These are phyloP conservation scores for Xiphophorus birchmanni DNA, from an alignment of 2,797 vertebrate species.

Conservation along the genomic window DNA sequence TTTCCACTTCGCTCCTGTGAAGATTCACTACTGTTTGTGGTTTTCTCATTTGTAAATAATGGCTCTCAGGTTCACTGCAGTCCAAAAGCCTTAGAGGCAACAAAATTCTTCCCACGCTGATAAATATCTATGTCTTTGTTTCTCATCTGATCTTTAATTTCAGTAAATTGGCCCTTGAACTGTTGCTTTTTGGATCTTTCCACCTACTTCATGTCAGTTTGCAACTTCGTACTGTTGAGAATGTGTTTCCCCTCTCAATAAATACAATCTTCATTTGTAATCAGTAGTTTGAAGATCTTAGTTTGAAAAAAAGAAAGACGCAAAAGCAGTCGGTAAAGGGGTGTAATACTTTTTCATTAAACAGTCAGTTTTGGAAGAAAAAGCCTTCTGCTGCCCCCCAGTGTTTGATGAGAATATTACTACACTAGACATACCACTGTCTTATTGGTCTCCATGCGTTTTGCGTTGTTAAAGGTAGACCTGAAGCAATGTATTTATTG, in stretches of 20 bases:
- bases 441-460: not conserved
- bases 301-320: not conserved
- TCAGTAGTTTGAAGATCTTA: not conserved
- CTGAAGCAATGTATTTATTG: not conserved
- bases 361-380: not conserved
- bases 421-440: not conserved
- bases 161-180: not conserved
- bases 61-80: not conserved
- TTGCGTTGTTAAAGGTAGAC: conserved; percentile 1
- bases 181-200: not conserved
- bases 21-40: not conserved
- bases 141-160: not conserved
- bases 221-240: not conserved
- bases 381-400: conserved; percentile 31
- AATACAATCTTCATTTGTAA: not conserved
- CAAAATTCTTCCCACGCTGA: not conserved
- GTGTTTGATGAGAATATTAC: conserved; percentile 24
- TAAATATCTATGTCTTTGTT: not conserved
- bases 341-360: not conserved
- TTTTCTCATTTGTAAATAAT: not conserved
- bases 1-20: not conserved
- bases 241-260: not conserved
- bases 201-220: not conserved
- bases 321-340: not conserved
- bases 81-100: not conserved